Evolutionary conservation across 2,797 vertebrate genomes (phyloP), one percentile per base, ranked within the genome.

Genomic region (Telmatherina bonti): DNA sequence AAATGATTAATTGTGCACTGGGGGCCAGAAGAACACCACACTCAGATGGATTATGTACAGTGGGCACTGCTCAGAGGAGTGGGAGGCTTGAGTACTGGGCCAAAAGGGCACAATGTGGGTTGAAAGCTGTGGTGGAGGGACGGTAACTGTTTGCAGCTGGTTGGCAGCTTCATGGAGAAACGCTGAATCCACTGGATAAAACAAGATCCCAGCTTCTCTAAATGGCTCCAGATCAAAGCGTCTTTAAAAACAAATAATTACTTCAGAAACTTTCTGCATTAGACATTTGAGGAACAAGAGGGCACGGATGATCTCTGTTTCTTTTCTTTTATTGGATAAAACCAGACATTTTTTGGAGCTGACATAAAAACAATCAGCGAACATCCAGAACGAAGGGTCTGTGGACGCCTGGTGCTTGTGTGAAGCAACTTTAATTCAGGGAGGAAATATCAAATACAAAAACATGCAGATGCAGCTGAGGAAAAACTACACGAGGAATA

Each of bases 141-240:
- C 87, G 83, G 88, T 87, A 89, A 91, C 70, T 84, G 82, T 84
- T 79, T 91, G 76, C 90, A 92, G 92, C 88, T 91, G 90, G 85
- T 81, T 90, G 90, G 88, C 85, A 91, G 83, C 81, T 81, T 79
- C 82, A 86, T 62, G 87, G 90, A 93, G 74, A 83, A 74, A 71
- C 64, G 61, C 56, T 88, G 87, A 92, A 82, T 85, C 89, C 85
- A 79, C 81, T 82, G 72, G 76, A 88, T 90, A 88, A 93, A 93
- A 88, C 64, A 67, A 72, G 81, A 88, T 82, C 88, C 73, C 77
- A 33, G 78, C 61, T 72, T 88, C 87, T 86, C 67, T 79, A 83
- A 90, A 78, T 85, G 88, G 89, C 85, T 86, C 83, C 72, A 55
- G 89, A 93, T 93, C 87, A 94, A 94, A 92, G 92, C 84, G 58